Evolutionary conservation across 2,113 vertebrate species (phyloP).

Genomic region (Salvelinus namaycush): DNA sequence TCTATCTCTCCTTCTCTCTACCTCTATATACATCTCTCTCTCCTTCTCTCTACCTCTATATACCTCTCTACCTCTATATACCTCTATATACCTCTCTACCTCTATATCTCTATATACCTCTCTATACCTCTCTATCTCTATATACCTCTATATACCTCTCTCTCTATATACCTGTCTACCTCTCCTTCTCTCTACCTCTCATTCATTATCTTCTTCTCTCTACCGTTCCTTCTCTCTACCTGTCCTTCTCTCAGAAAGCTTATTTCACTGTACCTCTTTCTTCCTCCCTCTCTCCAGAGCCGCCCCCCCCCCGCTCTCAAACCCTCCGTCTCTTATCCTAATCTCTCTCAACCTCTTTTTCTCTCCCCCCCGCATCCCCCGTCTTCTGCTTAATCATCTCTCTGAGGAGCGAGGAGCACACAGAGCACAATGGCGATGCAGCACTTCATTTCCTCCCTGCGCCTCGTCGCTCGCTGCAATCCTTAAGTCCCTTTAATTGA

Average conservation of each 20-base stretch:
- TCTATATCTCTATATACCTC: no score
- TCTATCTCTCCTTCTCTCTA: no score
- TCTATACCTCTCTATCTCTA: no score
- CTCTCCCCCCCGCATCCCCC: background rate
- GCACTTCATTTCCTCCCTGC: background rate
- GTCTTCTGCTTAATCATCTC: background rate
- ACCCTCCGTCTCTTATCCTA: background rate
- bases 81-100: no score
- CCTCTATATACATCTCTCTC: no score
- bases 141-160: no score
- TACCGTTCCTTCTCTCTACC: background rate
- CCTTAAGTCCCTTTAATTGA: constrained; percentile 4
- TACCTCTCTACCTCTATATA: no score
- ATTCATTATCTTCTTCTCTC: no score
- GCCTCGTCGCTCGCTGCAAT: background rate
- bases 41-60: no score
- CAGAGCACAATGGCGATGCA: background rate
- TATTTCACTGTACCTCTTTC: background rate
- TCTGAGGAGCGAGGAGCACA: background rate
- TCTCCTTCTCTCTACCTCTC: no score
- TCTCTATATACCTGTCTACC: no score
- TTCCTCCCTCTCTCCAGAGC: background rate
- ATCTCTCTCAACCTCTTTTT: background rate
- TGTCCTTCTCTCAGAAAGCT: background rate
- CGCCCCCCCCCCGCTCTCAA: background rate